Conservation (phyloP, 1,140 invertebrate species). For the Ptiloglossa arizonensis region DNA sequence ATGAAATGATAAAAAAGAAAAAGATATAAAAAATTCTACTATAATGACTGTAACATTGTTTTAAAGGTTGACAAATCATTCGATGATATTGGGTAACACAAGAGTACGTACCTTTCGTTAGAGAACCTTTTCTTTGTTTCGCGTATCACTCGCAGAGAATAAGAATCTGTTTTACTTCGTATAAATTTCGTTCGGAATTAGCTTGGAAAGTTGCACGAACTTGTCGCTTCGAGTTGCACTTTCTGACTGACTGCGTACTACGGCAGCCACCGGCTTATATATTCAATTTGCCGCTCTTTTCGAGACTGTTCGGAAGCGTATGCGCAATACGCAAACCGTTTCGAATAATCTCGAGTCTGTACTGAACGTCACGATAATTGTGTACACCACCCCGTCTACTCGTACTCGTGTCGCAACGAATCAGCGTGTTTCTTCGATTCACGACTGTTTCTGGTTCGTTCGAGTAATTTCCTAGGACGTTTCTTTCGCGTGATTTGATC, state of each 20-base stretch:
- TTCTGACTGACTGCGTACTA: constrained; percentile 52
- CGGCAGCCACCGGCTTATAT: constrained; percentile 38
- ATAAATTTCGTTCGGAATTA: background rate
- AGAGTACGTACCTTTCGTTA: constrained; percentile 5
- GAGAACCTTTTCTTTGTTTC: background rate
- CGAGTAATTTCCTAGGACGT: background rate
- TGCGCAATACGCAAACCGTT: background rate
- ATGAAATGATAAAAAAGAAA: background rate
- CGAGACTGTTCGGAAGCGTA: constrained; percentile 48
- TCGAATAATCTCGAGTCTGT: background rate
- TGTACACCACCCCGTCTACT: background rate
- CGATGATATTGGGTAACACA: background rate
- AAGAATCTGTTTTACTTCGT: background rate
- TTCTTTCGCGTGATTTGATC: background rate
- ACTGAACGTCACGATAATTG: background rate
- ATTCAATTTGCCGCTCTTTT: constrained; percentile 54
- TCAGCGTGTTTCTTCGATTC: background rate
- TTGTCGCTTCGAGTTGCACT: constrained; percentile 4
- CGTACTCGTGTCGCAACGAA: background rate
- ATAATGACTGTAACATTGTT: background rate
- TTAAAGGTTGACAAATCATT: background rate
- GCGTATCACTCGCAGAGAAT: background rate
- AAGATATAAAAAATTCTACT: background rate
- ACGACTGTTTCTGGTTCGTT: background rate
- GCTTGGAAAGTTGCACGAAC: background rate